Evolutionary conservation across 2,888 invertebrate genomes (phyloP), one percentile per base, ranked within the genome.

Genomic region (Thereva unica): DNA sequence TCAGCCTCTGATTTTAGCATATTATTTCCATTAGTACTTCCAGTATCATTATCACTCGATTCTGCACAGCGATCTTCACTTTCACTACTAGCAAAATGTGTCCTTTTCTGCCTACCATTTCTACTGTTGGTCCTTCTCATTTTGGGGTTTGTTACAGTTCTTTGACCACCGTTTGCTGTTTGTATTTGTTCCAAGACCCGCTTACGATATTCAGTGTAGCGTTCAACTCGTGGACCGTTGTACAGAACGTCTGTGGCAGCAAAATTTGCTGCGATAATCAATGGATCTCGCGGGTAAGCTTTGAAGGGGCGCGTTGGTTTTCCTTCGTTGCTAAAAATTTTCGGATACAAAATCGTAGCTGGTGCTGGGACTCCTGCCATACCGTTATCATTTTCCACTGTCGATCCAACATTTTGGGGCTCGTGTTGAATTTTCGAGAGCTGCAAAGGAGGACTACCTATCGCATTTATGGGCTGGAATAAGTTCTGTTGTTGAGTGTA

Each of bases 121-220:
- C 74, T 69, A 4, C 75, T 76, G 64, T 77, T 78, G 0, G 82
- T 83, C 67, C 88, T 81, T n/a, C 89, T 82, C 91, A 91, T 91
- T 73, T 89, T 87, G 0, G 89, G 87, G 72, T 90, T 91, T 35
- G 88, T 82, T 1, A 83, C 82, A 0, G 84, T 79, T 12, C 83
- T 75, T 4, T 81, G 78, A 0, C 85, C 87, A 53, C 84, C 87
- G 69, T 86, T 89, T 9, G 85, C 84, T 71, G 83, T 84, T 40
- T 85, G 85, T 70, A 91, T 88, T 50, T 87, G 87, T 34, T 86
- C 83, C 10, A 92, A 75, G 75, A 78, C 77, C 6, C 85, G 85
- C 63, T 87, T 83, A 47, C 92, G 85, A 72, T 91, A 93, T 42
- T 87, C 86, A 3, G 85, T 83, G 73, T 90, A 93, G 4, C 88